A percentile compares a stretch with the other conserved stretches of the same genome.
Conservation (phyloP, 2,113 vertebrate genomes). For the Chionomys nivalis region DNA sequence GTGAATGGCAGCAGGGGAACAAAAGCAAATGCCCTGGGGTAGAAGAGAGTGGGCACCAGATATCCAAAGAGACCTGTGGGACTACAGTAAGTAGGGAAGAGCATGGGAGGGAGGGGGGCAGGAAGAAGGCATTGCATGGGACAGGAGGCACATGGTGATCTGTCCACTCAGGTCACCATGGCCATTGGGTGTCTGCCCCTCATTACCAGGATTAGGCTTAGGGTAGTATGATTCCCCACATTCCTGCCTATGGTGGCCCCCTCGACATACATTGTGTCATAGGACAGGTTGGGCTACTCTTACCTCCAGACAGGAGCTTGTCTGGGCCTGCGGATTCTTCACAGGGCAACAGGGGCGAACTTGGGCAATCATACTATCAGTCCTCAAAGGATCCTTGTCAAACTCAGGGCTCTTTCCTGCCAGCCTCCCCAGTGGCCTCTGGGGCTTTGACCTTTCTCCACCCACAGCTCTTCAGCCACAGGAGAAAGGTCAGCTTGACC, state of each 20-base stretch:
- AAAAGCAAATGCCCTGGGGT: background rate
- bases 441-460: background rate
- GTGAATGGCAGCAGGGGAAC: background rate
- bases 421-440: background rate
- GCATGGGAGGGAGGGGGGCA: background rate
- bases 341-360: background rate
- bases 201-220: background rate
- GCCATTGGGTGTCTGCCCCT: background rate
- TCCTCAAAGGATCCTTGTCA: background rate
- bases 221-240: rapidly evolving
- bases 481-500: background rate
- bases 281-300: background rate
- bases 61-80: background rate
- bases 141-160: background rate
- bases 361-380: rapidly evolving
- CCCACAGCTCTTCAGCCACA: rapidly evolving
- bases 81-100: no score
- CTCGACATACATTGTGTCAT: rapidly evolving
- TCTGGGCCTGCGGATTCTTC: background rate
- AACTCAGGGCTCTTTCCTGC: background rate
- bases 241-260: background rate
- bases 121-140: background rate
- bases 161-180: background rate
- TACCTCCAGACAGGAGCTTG: background rate
- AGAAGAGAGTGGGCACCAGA: background rate